Evolutionary conservation across 2,797 vertebrate species (phyloP), one percentile per base, ranked within the genome.

Genomic region (Dallia pectoralis): DNA sequence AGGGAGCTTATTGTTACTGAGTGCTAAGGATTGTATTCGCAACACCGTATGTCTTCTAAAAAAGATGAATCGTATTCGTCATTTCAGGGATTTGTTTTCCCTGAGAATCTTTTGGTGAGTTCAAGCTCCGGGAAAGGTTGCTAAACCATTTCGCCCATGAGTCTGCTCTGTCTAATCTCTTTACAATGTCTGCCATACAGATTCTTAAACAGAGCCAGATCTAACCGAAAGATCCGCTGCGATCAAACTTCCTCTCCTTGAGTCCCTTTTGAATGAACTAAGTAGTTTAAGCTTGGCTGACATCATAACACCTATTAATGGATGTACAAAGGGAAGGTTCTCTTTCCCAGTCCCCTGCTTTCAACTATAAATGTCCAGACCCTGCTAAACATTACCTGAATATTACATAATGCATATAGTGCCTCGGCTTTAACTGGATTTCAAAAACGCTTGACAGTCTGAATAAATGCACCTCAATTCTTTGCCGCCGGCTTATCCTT

Each of bases 1-100:
- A 18, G 16, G 49, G 32, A 27, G 4, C 27, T 48, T 86, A 84
- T 79, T 70, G 9, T 70, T 62, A 66, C 47, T 82, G 73, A 71
- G 61, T 75, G 63, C 48, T 65, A 81, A 70, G 70, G 89, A 91
- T 90, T 91, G 89, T 89, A 84, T 27, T 88, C 89, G 88, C 89
- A 84, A 44, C 84, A 88, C 79, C 22, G 14, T 40, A 44, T 79
- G 79, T 85, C 78, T 80, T 79, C 72, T 72, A 73, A 70, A 67
- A 63, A 74, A 63, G 68, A 47, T 8, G 18, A 51, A 68, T 27
- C 25, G 32, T 16, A 32, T 67, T 76, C 6, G 68, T 64, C 29
- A 1, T 82, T 49, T 78, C 56, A 63, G 15, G 29, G 27, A 63
- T 33, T 83, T 68, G 11, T 44, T 44, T 14, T 76, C 77, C 85